Evolutionary conservation across 2,113 vertebrate species (phyloP).

Genomic region (Mormyrus iriodes): DNA sequence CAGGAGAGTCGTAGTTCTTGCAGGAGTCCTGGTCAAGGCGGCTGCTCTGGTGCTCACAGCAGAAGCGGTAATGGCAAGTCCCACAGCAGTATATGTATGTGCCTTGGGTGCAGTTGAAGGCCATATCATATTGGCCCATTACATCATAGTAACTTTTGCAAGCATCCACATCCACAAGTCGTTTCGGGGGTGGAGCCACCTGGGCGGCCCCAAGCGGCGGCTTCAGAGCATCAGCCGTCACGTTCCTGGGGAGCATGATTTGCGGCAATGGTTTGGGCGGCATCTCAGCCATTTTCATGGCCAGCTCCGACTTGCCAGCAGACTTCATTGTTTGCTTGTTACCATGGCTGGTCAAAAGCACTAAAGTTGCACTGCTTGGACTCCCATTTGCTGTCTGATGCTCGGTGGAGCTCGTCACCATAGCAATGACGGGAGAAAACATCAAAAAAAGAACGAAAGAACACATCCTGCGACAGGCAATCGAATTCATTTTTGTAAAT

Average conservation of each 20-base stretch:
- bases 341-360: not conserved
- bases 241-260: conserved; percentile 61
- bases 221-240: conserved; percentile 60
- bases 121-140: conserved; percentile 82
- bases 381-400: conserved; percentile 6
- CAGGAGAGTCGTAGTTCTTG: conserved; percentile 74
- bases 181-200: conserved; percentile 60
- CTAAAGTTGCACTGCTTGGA: not conserved
- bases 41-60: conserved; percentile 77
- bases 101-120: conserved; percentile 82
- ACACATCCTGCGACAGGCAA: not conserved
- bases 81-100: conserved; percentile 87
- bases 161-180: conserved; percentile 69
- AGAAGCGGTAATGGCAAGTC: conserved; percentile 86
- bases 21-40: conserved; percentile 78
- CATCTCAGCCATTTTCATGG: conserved; percentile 37
- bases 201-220: conserved; percentile 63
- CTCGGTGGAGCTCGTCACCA: not conserved
- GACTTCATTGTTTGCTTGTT: conserved; percentile 10
- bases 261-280: conserved; percentile 63
- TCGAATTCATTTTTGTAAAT: conserved; percentile 13
- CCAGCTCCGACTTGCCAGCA: not conserved
- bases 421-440: not conserved
- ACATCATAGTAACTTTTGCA: conserved; percentile 85
- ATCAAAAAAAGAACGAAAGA: conserved; percentile 6